These are phyloP conservation scores for Hirudo medicinalis DNA, from an alignment of 1,140 invertebrate species.

Conservation along the genomic window DNA sequence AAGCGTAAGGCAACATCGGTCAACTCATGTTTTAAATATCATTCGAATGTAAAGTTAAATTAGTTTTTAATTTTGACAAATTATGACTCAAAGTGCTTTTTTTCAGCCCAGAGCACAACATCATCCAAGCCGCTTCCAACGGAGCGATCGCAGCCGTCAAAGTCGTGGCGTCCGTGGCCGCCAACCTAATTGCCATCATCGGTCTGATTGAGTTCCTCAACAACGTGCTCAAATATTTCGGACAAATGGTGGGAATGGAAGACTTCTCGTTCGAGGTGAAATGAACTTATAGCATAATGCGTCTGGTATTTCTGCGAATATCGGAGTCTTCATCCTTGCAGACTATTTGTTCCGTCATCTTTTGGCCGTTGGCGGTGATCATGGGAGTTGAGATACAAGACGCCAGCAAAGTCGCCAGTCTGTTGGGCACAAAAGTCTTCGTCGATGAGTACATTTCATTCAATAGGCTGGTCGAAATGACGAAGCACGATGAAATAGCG, in stretches of 20 bases:
- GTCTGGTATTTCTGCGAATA: no score
- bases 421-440: constrained; percentile 26
- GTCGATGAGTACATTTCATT: constrained; percentile 27
- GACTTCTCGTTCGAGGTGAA: constrained; percentile 23
- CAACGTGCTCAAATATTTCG: constrained; percentile 62
- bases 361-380: constrained; percentile 36
- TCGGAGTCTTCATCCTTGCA: constrained; percentile 19
- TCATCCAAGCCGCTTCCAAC: constrained; percentile 73
- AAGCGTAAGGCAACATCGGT: constrained; percentile 17
- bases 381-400: constrained; percentile 34
- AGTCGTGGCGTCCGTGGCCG: constrained; percentile 73
- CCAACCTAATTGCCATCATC: constrained; percentile 81
- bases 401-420: constrained; percentile 23
- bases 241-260: constrained; percentile 53
- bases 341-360: constrained; percentile 37
- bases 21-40: not conserved
- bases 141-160: constrained; percentile 67
- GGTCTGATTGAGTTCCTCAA: constrained; percentile 72
- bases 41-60: no score
- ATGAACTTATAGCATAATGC: not conserved
- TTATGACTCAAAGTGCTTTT: no score
- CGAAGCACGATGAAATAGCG: constrained; percentile 45
- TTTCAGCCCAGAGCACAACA: constrained; percentile 59
- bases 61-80: no score
- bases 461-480: constrained; percentile 47